phyloP scores from a whole-genome alignment of 1,140 invertebrate genomes.

The Drosophila tani region DNA sequence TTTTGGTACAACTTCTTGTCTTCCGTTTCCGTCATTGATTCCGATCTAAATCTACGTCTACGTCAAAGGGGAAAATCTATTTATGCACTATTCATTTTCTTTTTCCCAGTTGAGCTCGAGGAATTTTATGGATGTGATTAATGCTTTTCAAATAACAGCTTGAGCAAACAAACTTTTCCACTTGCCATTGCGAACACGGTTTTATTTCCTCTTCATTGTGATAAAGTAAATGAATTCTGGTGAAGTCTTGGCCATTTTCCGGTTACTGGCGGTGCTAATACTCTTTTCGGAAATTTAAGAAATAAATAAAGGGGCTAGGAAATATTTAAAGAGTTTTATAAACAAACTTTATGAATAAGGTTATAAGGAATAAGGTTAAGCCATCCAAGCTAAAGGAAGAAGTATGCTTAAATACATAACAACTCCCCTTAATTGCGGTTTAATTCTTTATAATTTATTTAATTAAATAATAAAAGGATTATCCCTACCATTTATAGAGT shows the following conservation, averaged over 20 bases:
- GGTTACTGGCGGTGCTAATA: background rate
- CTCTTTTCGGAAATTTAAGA: background rate
- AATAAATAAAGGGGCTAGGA: no score
- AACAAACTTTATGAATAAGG: no score
- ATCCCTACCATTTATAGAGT: conserved; percentile 8
- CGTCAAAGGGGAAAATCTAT: conserved; percentile 32
- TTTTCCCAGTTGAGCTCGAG: conserved; percentile 26
- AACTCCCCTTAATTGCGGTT: no score
- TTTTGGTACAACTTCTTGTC: conserved; percentile 24
- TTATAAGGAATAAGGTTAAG: no score
- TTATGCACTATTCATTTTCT: conserved; percentile 38
- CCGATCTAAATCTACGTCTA: conserved; percentile 24
- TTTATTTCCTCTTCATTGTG: conserved; percentile 36
- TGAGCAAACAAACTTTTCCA: conserved; percentile 38
- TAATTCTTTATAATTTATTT: background rate
- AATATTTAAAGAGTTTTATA: background rate
- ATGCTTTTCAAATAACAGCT: conserved; percentile 50
- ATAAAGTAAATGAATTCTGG: conserved; percentile 34
- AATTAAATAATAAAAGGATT: background rate
- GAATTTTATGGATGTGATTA: conserved; percentile 52
- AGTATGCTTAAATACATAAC: no score
- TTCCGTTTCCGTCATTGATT: conserved; percentile 18
- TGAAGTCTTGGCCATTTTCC: background rate
- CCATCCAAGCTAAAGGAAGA: no score
- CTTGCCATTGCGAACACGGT: conserved; percentile 34